phyloP scores from a whole-genome alignment of 1,140 invertebrate genomes.

The Ceratoteleas bidentatus region DNA sequence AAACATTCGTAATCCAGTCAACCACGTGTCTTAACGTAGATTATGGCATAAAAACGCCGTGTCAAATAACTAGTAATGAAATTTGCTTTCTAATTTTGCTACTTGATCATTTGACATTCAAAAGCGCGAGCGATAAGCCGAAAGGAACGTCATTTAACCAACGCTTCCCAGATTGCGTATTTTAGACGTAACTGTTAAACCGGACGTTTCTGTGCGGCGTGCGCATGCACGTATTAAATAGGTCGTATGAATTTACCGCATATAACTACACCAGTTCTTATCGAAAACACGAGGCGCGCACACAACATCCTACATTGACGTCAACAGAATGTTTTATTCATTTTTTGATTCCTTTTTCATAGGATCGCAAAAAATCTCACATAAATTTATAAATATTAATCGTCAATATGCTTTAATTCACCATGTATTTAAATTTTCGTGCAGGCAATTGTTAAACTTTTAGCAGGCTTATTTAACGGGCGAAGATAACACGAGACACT shows the following conservation, averaged over 20 bases:
- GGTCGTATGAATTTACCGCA: conserved; percentile 53
- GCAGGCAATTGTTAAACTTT: too few relatives aligned
- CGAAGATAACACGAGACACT: too few relatives aligned
- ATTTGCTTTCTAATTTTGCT: conserved; percentile 12
- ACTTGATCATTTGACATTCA: conserved; percentile 24
- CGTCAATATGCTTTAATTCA: too few relatives aligned
- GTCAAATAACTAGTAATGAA: conserved; percentile 4
- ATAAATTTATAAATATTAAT: too few relatives aligned
- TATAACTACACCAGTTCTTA: conserved; percentile 46
- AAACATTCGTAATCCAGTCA: too few relatives aligned
- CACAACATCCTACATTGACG: conserved; percentile 23
- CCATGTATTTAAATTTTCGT: too few relatives aligned
- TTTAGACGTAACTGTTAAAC: conserved; percentile 56
- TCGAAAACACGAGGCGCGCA: conserved; percentile 24
- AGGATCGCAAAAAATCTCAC: too few relatives aligned
- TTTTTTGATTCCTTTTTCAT: not conserved
- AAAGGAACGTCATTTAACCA: conserved; percentile 29
- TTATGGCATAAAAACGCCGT: not conserved
- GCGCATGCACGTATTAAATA: conserved; percentile 62
- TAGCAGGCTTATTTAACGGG: too few relatives aligned
- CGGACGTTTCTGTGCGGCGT: conserved; percentile 52
- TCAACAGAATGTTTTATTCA: conserved; percentile 7
- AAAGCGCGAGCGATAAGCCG: conserved; percentile 27
- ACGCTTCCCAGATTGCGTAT: conserved; percentile 49
- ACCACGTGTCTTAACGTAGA: not conserved